Base-by-base conservation (phyloP, 1,140 invertebrate species). In the Leptinotarsa undecemlineata region DNA sequence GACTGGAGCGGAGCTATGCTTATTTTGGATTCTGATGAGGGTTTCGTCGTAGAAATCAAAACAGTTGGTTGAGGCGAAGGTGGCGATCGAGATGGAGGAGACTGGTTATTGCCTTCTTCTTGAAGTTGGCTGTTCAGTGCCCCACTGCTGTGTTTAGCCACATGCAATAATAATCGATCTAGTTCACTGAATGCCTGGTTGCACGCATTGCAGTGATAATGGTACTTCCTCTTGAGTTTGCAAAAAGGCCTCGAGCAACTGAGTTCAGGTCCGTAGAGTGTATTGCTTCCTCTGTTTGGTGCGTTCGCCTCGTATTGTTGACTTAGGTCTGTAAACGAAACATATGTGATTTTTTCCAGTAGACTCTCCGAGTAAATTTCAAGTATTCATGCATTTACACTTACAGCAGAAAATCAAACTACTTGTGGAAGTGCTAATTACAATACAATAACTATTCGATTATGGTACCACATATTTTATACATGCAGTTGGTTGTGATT, bases 191-290 rank as follows among this genome's bases (percentile, higher is more conserved):
- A 92, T 4, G 91, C 92, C 85, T 95, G 94, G 85, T 95, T 95
- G 85, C 94, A 96, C n/a, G 93, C 89, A 81, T 93, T 92, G 84
- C 94, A 96, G 82, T 96, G 94, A 80, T 92, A 95, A 83, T 96
- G 94, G 76, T 93, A 91, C 79, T 93, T 91, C 68, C 94, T 88
- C 83, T 96, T 96, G 60, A 95, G 86, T 84, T 96, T 96, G 84
- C 94, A 96, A 82, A 95, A 95, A 11, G 94, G 93, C 23, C 93
- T 87, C 48, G 92, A 91, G 85, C 94, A 96, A 74, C 91, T 91
- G 68, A 91, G 87, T 68, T 92, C 90, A 0, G 83, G 83, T 1
- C 84, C 83, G 72, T 85, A 85, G n/a, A 85, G 73, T 4, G 80
- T 85, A 70, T 77, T 82, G 62, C 77, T 81, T 21, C 21, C 48